Evolutionary conservation across 2,888 invertebrate genomes (phyloP), one percentile per base, ranked within the genome.

Genomic region (Drosophila greeni): DNA sequence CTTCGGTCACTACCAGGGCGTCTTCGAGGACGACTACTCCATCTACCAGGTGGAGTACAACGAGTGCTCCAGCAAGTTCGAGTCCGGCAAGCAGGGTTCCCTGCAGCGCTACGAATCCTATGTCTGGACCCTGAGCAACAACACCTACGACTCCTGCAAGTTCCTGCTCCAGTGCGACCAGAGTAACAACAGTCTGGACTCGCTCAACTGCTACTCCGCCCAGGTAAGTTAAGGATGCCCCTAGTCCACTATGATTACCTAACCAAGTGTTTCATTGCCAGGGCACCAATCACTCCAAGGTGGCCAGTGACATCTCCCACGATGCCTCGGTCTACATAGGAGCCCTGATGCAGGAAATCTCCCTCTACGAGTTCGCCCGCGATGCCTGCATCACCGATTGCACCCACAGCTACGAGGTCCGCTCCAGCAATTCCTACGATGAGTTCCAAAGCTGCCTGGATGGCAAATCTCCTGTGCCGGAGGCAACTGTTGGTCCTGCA

Each of bases 371-470:
- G 1, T 80, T 56, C 31, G 54, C 43, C 0, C 61, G 72, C 23
- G 37, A 72, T 0, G 45, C 37, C 5, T 81, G 84, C 53, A 11
- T 18, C 3, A 72, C 64, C 24, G 49, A 8, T 2, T 64, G 71
- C 1, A 24, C 45, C 7, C 59, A 39, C 6, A 55, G 7, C 16
- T 84, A 75, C 45, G 80, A 82, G 20, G 8, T 52, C 2, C 24
- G 14, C 5, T 47, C 71, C 18, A 71, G 49, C 12, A 23, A 58
- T 34, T 43, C 68, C 12, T 75, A 69, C 18, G n/a, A 43, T 6
- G 55, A 43, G 11, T 31, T 84, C 16, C 75, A 84, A 24, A 47
- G 34, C 0, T 81, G 84, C 6, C 12, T 82, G 29, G 14, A 23
- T 2, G 79, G 84, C 9, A 2, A 12, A 8, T n/a, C 33, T 2